phyloP scores from a whole-genome alignment of 2,113 vertebrate species.

The Argyrosomus japonicus region DNA sequence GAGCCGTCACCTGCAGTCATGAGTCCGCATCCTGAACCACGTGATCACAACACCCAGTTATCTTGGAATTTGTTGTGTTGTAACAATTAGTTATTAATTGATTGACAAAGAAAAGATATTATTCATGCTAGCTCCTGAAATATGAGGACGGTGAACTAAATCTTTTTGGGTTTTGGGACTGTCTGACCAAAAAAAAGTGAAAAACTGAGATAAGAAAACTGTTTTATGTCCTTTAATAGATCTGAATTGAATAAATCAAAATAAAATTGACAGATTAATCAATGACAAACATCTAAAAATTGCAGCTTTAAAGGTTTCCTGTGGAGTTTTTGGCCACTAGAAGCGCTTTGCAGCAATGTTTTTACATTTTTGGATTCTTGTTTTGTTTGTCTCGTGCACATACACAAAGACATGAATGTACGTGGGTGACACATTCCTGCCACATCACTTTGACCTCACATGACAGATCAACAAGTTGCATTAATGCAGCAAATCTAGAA shows the following conservation, averaged over 20 bases:
- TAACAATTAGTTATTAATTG: no score
- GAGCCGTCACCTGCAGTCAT: conserved; percentile 19
- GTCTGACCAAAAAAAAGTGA: not conserved
- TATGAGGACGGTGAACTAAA: not conserved
- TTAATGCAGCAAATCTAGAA: no score
- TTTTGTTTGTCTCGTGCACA: not conserved
- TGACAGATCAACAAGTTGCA: not conserved
- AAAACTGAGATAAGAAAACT: not conserved
- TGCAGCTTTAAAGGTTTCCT: not conserved
- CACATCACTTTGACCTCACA: not conserved
- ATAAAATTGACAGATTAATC: not conserved
- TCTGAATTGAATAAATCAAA: not conserved
- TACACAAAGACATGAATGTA: not conserved
- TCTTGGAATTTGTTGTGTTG: no score
- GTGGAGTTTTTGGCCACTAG: not conserved
- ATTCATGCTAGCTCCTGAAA: not conserved
- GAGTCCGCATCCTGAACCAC: not conserved
- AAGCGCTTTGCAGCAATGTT: not conserved
- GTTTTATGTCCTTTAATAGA: not conserved
- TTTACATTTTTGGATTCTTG: not conserved
- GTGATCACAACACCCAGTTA: not conserved
- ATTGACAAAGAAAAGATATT: not conserved
- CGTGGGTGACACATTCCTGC: not conserved
- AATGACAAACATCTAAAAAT: not conserved
- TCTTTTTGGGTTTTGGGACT: not conserved